A percentile compares a stretch with the other conserved stretches of the same genome.
These are phyloP conservation scores for Sebastes flavidus DNA, from an alignment of 2,797 vertebrate species.

Conservation along the genomic window DNA sequence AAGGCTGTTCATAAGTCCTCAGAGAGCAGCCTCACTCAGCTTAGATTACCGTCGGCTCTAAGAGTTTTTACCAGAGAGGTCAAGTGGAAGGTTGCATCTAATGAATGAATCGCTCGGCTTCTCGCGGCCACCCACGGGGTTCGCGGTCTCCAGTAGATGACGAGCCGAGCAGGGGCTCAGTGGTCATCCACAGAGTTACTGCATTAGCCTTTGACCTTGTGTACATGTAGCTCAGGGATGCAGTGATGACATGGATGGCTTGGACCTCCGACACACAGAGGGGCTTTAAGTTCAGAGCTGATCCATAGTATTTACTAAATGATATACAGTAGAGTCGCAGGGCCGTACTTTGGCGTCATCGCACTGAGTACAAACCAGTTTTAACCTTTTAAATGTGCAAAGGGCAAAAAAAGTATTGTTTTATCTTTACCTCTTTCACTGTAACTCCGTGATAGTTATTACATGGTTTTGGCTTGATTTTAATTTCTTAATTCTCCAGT, in stretches of 20 bases:
- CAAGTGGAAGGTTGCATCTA: conserved; percentile 58
- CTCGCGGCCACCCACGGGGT: conserved; percentile 24
- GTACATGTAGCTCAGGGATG: background rate
- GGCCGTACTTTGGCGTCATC: background rate
- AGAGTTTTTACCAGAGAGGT: conserved; percentile 47
- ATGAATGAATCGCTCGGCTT: conserved; percentile 59
- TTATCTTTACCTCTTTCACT: background rate
- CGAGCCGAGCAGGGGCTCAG: background rate
- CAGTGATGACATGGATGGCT: background rate
- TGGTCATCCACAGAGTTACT: background rate
- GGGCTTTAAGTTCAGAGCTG: background rate
- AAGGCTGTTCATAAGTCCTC: background rate
- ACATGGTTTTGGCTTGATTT: background rate
- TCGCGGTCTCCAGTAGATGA: background rate
- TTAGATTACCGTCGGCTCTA: conserved; percentile 34
- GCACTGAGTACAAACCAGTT: background rate
- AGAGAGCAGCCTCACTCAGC: conserved; percentile 9
- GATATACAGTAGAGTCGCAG: background rate
- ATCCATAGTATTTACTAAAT: background rate
- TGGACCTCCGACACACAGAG: background rate
- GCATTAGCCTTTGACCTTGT: conserved; percentile 49
- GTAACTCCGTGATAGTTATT: background rate
- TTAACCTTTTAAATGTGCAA: background rate
- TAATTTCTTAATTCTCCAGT: background rate
- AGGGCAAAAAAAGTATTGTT: background rate